phyloP scores from a whole-genome alignment of 2,797 vertebrate genomes.

The Acanthornis magna region DNA sequence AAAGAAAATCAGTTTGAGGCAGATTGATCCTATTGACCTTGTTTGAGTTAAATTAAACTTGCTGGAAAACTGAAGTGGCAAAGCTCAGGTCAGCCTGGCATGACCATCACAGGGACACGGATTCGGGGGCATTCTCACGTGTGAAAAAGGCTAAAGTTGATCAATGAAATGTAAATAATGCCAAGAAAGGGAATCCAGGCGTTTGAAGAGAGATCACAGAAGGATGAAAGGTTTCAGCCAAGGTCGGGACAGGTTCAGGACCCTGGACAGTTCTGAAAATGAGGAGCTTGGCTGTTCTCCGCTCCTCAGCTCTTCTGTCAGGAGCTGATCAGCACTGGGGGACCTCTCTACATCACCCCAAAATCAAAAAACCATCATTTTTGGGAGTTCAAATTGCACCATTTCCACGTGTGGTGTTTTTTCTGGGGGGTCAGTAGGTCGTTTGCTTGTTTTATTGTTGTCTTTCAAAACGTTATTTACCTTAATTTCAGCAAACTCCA shows the following conservation, averaged over 20 bases:
- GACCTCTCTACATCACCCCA: neutral
- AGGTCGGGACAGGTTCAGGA: neutral
- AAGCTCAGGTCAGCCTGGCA: neutral
- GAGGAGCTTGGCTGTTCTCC: neutral
- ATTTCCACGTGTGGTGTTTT: fast-evolving
- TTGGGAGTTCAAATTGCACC: neutral
- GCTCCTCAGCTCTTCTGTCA: neutral
- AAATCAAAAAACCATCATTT: neutral
- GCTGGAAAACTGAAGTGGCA: neutral
- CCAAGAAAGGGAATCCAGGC: neutral
- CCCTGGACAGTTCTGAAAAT: neutral
- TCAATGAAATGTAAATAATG: neutral
- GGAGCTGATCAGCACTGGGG: fast-evolving
- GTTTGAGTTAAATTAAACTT: conserved; percentile 3
- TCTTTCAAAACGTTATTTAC: neutral
- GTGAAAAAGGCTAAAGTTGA: neutral
- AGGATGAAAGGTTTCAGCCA: neutral
- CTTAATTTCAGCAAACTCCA: neutral
- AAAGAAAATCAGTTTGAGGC: neutral
- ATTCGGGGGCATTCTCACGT: neutral
- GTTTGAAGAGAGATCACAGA: neutral
- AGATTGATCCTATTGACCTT: conserved; percentile 2
- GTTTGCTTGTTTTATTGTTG: neutral
- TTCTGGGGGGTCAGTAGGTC: fast-evolving
- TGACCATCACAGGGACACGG: neutral